Evolutionary conservation across 37 sponge, comb jelly and placozoan species (phyloP).

Genomic region (Crambe crambe): DNA sequence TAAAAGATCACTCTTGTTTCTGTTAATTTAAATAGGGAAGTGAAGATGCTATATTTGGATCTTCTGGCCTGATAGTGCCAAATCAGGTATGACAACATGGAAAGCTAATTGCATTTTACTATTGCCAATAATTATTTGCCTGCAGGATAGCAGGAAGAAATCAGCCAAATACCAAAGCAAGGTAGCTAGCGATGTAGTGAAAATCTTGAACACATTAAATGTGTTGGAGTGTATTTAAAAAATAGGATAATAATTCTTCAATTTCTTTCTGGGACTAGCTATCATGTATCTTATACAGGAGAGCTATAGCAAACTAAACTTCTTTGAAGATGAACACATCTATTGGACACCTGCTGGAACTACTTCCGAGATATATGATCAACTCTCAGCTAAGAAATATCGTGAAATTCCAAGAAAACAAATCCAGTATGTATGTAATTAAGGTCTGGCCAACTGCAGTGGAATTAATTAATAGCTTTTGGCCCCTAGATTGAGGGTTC

Average conservation of each 20-base stretch:
- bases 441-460: not conserved
- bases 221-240: no score
- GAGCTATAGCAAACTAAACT: conserved; percentile 4
- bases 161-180: no score
- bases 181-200: no score
- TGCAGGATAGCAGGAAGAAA: no score
- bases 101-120: no score
- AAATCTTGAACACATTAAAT: no score
- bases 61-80: not conserved
- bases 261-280: no score
- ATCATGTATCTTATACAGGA: not conserved
- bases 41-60: not conserved
- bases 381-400: conserved; percentile 39
- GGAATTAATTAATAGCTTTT: not conserved
- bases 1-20: no score
- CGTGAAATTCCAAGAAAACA: conserved; percentile 35
- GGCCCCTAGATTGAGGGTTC: not conserved
- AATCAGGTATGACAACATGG: conserved; percentile 10
- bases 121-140: no score
- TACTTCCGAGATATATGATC: conserved; percentile 13
- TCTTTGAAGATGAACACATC: conserved; percentile 15
- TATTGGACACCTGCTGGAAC: conserved; percentile 47
- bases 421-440: conserved; percentile 17
- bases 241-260: no score
- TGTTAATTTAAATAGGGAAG: not conserved